Base-by-base conservation (phyloP, 2,888 invertebrate genomes). In the Pandemis corylana region DNA sequence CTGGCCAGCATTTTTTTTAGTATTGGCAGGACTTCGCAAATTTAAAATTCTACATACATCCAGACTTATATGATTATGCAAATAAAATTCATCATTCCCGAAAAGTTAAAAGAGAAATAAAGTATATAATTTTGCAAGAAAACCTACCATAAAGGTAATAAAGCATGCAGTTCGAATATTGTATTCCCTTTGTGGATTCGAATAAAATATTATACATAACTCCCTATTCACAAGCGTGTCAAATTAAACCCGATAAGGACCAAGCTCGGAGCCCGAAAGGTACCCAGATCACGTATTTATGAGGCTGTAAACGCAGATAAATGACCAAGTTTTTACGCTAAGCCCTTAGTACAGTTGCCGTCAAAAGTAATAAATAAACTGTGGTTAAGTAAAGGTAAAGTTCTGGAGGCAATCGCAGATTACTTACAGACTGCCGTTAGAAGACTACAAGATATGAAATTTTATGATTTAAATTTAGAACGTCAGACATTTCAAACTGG, bases 241-340 rank as follows among this genome's bases (percentile, higher is more conserved):
- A 68, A 63, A 68, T 72, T 67, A 72, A 72, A 62, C 63, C 36
- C 53, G 72, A 68, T 68, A 68, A 68, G 63, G 63, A 68, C 12
- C n/a, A 44, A 61, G 68, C 63, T 68, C 44, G 46, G 44, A 53
- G 5, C 53, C 68, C 68, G 20, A 68, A 72, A 68, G 46, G 68
- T 68, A 68, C 72, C 68, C 68, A 42, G 67, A 64, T 72, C 63
- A 64, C 44, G 44, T 44, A 44, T 72, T 68, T 68, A 72, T 53
- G 63, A 28, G 46, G 68, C 68, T 63, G 63, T 72, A 63, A 63
- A 68, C 68, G 56, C 41, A 56, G 68, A 72, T 63, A 72, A 72
- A 72, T 46, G 63, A 68, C 7, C 49, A 12, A 68, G 51, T 72
- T 72, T 72, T 72, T 72, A 41, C 44, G 15, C 56, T 28, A 15